Evolutionary conservation across 2,888 invertebrate species (phyloP).

Genomic region (Drosophila parthenogenetica): DNA sequence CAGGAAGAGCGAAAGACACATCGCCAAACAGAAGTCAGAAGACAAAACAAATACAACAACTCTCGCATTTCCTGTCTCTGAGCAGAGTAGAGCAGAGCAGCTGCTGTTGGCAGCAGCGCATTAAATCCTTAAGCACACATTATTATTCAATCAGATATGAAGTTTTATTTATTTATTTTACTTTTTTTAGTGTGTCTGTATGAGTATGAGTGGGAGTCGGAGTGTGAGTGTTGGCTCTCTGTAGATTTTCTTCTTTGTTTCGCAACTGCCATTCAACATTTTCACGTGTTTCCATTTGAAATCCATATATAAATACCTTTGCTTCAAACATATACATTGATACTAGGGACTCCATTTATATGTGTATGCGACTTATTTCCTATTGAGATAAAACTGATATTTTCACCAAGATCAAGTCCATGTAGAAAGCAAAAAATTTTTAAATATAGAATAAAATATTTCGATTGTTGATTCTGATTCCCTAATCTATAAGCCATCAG

Average conservation of each 20-base stretch:
- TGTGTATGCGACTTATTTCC: background rate
- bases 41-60: conserved; percentile 40
- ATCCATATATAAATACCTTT: conserved; percentile 4
- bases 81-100: conserved; percentile 27
- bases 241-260: background rate
- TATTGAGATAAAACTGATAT: no score
- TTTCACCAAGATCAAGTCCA: no score
- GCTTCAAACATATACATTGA: conserved; percentile 1
- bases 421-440: no score
- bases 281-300: conserved; percentile 25
- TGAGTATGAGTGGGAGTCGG: no score
- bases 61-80: conserved; percentile 8
- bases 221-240: conserved; percentile 4
- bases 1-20: conserved; percentile 26
- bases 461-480: no score
- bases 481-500: no score
- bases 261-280: conserved; percentile 11
- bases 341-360: background rate
- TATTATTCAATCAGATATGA: conserved; percentile 82
- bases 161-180: conserved; percentile 58
- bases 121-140: conserved; percentile 80
- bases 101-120: conserved; percentile 68
- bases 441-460: no score
- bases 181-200: conserved; percentile 12
- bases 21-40: conserved; percentile 31